Evolutionary conservation across 1,140 invertebrate species (phyloP).

Genomic region (Drosophila ercepeae): DNA sequence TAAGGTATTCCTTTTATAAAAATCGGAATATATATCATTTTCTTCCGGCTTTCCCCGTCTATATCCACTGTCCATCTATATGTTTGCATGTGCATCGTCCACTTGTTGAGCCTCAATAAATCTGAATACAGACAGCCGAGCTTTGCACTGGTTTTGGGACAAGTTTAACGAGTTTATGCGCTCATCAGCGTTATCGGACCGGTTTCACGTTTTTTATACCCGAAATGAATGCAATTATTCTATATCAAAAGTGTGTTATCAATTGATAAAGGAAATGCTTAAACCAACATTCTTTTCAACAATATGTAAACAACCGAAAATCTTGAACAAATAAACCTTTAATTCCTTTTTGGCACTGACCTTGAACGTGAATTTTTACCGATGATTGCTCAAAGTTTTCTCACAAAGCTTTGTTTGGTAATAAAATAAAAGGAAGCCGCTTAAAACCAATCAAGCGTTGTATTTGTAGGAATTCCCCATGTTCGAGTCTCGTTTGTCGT

Average conservation of each 20-base stretch:
- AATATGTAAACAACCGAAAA: slow-evolving; percentile 39
- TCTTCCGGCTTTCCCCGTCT: not conserved
- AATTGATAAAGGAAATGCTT: slow-evolving; percentile 36
- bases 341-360: slow-evolving; percentile 43
- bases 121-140: slow-evolving; percentile 31
- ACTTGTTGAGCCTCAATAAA: slow-evolving; percentile 36
- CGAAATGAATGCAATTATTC: slow-evolving; percentile 24
- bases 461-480: slow-evolving; percentile 43
- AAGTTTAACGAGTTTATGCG: slow-evolving; percentile 60
- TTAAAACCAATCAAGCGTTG: slow-evolving; percentile 63
- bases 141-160: slow-evolving; percentile 55
- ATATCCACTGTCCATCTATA: not conserved
- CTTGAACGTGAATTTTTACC: slow-evolving; percentile 60
- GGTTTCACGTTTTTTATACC: slow-evolving; percentile 37
- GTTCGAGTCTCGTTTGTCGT: slow-evolving; percentile 41
- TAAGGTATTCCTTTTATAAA: not conserved
- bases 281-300: not conserved
- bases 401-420: slow-evolving; percentile 1
- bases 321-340: slow-evolving; percentile 8
- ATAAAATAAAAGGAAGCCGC: slow-evolving; percentile 22
- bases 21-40: too few relatives aligned
- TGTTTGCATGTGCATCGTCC: not conserved
- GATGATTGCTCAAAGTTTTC: slow-evolving; percentile 20
- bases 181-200: slow-evolving; percentile 45
- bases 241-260: slow-evolving; percentile 27